Conservation (phyloP, 2,113 vertebrate species). For the Tilapia sparmanii region DNA sequence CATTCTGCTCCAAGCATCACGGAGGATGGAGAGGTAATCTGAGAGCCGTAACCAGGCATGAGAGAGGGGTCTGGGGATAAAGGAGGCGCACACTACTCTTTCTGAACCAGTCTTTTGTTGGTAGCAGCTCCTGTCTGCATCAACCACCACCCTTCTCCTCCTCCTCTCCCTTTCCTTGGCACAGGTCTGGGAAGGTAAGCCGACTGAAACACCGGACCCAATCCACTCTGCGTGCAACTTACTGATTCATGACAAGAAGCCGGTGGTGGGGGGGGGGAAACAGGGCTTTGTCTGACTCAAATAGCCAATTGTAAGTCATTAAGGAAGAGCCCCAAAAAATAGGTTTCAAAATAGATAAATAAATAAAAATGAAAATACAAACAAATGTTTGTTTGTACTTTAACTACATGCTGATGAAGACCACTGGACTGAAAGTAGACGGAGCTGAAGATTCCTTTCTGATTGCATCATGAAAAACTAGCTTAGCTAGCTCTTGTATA, state of each 20-base stretch:
- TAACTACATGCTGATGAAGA: neutral
- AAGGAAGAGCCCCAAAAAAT: neutral
- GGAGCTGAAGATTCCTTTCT: neutral
- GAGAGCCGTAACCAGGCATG: slow-evolving; percentile 35
- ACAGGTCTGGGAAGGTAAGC: slow-evolving; percentile 43
- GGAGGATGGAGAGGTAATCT: slow-evolving; percentile 41
- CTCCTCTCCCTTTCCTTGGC: slow-evolving; percentile 1
- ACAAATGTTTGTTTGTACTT: neutral
- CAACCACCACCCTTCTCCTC: neutral
- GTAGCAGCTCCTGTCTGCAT: neutral
- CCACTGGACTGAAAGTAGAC: neutral
- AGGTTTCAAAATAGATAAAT: neutral
- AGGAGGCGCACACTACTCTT: slow-evolving; percentile 26
- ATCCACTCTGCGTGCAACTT: slow-evolving; percentile 9
- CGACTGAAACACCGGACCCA: slow-evolving; percentile 36
- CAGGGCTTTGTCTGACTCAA: neutral
- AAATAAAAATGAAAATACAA: neutral
- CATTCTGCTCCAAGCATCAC: slow-evolving; percentile 53
- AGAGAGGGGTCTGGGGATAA: slow-evolving; percentile 43
- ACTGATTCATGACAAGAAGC: slow-evolving; percentile 27
- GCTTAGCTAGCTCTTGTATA: neutral
- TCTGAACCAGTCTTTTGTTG: slow-evolving; percentile 57
- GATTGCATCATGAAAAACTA: neutral
- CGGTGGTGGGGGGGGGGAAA: fast-evolving
- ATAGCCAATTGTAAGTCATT: neutral